Conservation (phyloP, 2,888 invertebrate genomes). For the Chymomyza amoena region DNA sequence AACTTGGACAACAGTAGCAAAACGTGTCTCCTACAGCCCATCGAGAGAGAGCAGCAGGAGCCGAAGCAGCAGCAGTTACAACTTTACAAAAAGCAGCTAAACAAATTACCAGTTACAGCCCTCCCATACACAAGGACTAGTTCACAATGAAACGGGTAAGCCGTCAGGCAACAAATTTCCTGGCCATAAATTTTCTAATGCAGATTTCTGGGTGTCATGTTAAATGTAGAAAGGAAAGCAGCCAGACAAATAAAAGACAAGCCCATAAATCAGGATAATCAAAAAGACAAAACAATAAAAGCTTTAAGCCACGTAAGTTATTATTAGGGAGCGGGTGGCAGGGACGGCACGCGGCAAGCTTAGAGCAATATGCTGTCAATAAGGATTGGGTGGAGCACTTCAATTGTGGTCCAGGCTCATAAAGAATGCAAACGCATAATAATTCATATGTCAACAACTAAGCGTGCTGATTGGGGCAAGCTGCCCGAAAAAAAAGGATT, state of each 20-base stretch:
- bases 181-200: constrained; percentile 40
- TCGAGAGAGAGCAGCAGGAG: constrained; percentile 10
- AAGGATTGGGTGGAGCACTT: constrained; percentile 1
- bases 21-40: constrained; percentile 37
- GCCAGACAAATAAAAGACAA: constrained; percentile 28
- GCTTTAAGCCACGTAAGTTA: constrained; percentile 35
- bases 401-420: neutral
- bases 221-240: neutral
- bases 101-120: constrained; percentile 29
- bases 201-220: neutral
- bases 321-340: constrained; percentile 30
- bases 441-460: neutral
- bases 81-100: constrained; percentile 25
- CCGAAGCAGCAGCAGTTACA: constrained; percentile 18
- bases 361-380: constrained; percentile 32
- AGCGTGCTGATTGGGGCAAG: constrained; percentile 1
- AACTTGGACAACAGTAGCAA: constrained; percentile 50
- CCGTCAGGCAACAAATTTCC: constrained; percentile 16
- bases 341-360: neutral
- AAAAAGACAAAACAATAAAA: constrained; percentile 51
- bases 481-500: constrained; percentile 10
- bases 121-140: constrained; percentile 44
- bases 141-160: constrained; percentile 65
- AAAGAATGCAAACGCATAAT: neutral
- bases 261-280: constrained; percentile 47